Evolutionary conservation across 2,113 vertebrate species (phyloP).

Genomic region (Poeciliopsis turrubarensis): DNA sequence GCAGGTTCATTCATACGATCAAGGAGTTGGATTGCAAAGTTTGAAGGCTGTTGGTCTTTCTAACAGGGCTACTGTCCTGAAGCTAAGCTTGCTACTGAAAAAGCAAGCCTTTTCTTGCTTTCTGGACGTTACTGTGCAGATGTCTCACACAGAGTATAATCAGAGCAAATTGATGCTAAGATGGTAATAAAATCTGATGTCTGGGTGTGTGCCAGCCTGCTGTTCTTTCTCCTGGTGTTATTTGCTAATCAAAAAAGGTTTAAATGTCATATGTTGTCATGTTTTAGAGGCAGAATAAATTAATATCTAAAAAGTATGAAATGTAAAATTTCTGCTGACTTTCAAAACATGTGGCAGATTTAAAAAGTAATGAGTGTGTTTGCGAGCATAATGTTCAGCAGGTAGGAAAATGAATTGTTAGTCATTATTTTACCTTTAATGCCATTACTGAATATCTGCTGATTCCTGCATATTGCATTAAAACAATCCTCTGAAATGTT

Average conservation of each 20-base stretch:
- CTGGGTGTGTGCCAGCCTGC: no score
- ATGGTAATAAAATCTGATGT: no score
- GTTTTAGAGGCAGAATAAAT: background rate
- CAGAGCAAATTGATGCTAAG: background rate
- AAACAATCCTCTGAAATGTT: background rate
- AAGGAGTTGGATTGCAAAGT: constrained; percentile 39
- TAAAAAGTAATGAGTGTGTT: background rate
- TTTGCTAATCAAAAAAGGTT: no score
- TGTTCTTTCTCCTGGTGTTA: no score
- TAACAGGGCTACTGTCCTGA: constrained; percentile 18
- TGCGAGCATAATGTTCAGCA: no score
- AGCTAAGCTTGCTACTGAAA: constrained; percentile 38
- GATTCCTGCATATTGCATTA: no score
- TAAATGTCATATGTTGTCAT: no score
- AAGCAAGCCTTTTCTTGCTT: constrained; percentile 22
- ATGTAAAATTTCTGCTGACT: background rate
- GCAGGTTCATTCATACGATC: background rate
- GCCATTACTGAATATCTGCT: no score
- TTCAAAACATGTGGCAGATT: background rate
- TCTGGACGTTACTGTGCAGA: constrained; percentile 22
- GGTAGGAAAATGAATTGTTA: no score
- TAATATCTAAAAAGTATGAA: background rate
- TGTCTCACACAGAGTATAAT: background rate
- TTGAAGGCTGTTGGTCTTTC: constrained; percentile 13
- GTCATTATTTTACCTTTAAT: no score